These are phyloP conservation scores for Accipiter cooperii DNA, from an alignment of 2,113 vertebrate genomes.

Conservation along the genomic window DNA sequence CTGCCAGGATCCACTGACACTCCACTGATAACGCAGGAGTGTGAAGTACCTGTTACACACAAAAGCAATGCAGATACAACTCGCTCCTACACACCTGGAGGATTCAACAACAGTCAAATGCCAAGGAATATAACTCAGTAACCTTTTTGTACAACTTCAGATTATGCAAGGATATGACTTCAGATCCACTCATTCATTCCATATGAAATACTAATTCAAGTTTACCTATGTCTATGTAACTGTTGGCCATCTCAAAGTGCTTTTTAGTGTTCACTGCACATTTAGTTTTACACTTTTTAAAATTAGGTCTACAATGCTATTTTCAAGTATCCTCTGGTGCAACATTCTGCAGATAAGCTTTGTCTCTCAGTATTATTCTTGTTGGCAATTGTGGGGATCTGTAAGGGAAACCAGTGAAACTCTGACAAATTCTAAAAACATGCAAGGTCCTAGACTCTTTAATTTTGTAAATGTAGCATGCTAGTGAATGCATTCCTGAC, in stretches of 20 bases:
- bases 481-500: background rate
- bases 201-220: fast-evolving
- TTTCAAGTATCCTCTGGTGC: background rate
- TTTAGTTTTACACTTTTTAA: background rate
- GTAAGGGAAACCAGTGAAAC: background rate
- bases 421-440: background rate
- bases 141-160: background rate
- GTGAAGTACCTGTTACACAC: background rate
- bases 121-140: fast-evolving
- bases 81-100: background rate
- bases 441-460: background rate
- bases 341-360: background rate
- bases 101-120: background rate
- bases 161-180: background rate
- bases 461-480: background rate
- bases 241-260: background rate
- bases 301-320: background rate
- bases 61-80: background rate
- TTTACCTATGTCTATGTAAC: background rate
- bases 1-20: background rate
- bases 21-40: background rate
- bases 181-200: background rate
- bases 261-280: background rate
- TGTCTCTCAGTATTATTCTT: background rate
- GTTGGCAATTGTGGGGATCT: background rate